Evolutionary conservation across 2,888 invertebrate species (phyloP).

Genomic region (Drosophila paramelanica): DNA sequence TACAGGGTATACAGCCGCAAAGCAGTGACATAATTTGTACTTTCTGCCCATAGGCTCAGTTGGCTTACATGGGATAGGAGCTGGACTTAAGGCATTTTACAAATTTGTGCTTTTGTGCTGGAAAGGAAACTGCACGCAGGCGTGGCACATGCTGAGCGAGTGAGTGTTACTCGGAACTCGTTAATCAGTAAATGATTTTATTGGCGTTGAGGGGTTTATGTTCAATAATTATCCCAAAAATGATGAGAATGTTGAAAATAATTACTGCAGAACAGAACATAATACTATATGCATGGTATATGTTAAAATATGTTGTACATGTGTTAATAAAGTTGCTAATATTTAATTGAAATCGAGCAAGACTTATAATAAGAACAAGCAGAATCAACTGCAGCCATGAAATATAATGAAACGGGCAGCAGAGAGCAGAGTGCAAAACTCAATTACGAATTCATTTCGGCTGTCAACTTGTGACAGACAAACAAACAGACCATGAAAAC

Average conservation of each 20-base stretch:
- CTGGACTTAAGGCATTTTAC: conserved; percentile 53
- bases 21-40: conserved; percentile 67
- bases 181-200: conserved; percentile 71
- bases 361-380: conserved; percentile 35
- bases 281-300: conserved; percentile 35
- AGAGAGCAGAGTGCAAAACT: conserved; percentile 56
- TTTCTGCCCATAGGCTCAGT: conserved; percentile 16
- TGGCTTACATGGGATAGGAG: conserved; percentile 51
- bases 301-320: conserved; percentile 22
- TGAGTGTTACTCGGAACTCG: conserved; percentile 38
- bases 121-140: conserved; percentile 58
- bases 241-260: conserved; percentile 67
- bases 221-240: conserved; percentile 57
- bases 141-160: conserved; percentile 7
- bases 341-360: conserved; percentile 46
- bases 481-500: conserved; percentile 42
- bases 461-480: conserved; percentile 65
- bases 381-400: conserved; percentile 22
- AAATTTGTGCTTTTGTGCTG: conserved; percentile 62
- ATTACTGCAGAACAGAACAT: conserved; percentile 47
- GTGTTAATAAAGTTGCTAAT: conserved; percentile 46
- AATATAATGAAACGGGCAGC: neutral
- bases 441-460: conserved; percentile 81
- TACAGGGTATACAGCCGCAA: conserved; percentile 5
- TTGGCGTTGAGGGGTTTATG: conserved; percentile 54